Conservation (phyloP, 2,113 vertebrate species). For the Sylvilagus bachmani region DNA sequence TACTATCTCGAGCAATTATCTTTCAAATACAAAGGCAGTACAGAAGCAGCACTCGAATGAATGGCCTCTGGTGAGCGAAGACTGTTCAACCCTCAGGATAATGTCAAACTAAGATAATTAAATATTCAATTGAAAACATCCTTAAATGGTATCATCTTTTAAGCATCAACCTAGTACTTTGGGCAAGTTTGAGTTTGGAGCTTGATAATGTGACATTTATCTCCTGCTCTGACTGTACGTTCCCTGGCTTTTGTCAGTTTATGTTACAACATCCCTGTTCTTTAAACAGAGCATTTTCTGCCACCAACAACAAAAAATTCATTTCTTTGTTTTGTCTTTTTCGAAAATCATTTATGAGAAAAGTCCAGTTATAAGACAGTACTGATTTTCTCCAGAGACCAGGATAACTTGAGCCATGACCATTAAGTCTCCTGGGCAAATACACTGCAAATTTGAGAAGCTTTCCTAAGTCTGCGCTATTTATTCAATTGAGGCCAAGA, state of each 20-base stretch:
- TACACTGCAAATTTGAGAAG: conserved; percentile 53
- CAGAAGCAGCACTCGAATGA: neutral
- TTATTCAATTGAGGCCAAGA: conserved; percentile 39
- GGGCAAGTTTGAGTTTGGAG: conserved; percentile 67
- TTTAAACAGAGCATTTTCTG: conserved; percentile 70
- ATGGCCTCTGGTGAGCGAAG: neutral
- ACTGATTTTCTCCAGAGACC: conserved; percentile 76
- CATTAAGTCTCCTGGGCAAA: conserved; percentile 8
- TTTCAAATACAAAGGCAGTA: conserved; percentile 27
- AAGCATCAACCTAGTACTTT: conserved; percentile 18
- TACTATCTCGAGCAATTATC: neutral
- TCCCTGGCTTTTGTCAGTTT: conserved; percentile 68
- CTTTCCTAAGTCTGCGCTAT: conserved; percentile 71
- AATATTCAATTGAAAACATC: conserved; percentile 55
- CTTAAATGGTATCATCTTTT: conserved; percentile 69
- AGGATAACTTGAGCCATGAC: conserved; percentile 67
- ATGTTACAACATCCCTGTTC: conserved; percentile 75
- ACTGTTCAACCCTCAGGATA: conserved; percentile 19
- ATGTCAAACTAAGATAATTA: conserved; percentile 66
- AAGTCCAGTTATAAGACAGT: conserved; percentile 70
- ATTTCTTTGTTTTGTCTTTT: conserved; percentile 77
- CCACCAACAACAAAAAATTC: conserved; percentile 64
- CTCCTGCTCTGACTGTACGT: conserved; percentile 11
- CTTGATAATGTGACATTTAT: conserved; percentile 70
- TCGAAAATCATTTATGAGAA: conserved; percentile 23